Base-by-base conservation (phyloP, 2,888 invertebrate species). In the Tanytarsus gracilentus region DNA sequence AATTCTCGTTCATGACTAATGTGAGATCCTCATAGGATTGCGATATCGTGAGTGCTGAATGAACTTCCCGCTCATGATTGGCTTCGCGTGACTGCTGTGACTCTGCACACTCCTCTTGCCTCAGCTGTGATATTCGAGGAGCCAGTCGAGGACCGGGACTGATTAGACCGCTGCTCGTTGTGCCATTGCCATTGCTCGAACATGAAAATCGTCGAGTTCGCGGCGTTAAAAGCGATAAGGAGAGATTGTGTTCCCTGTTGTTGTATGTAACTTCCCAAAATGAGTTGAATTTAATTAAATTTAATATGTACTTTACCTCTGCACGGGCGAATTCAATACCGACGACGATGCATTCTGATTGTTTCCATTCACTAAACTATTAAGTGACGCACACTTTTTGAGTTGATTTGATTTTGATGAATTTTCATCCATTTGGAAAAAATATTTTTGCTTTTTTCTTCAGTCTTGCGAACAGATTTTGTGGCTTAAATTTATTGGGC, bases 11-110 rank as follows among this genome's bases (percentile, higher is more conserved):
- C 18, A 74, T 80, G 68, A 86, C 84, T 65, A 89, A 72, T 6
- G 87, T 86, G 30, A 95, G 79, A 74, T 94, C 94, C 73, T 95
- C 95, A 82, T 90, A 94, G 5, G 93, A 93, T 72, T 92, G 92
- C 2, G 94, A 94, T 76, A 96, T 93, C 75, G 91, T 91, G 81
- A 94, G 88, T 63, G 92, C 87, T 66, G 86, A 85, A 72, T 93
- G 91, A 58, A 93, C 81, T 73, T 93, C 92, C 58, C 90, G 81
- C 76, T 96, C 96, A 72, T 93, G 94, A 18, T 90, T 91, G 62
- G 88, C 85, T 75, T 96, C 95, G 61, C 94, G 79, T 61, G 82
- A 83, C 68, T 87, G 86, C 68, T 82, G 81, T 16, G 86, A 79
- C 70, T 91, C 92, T 4, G 88, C 85, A 69, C 89, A 89, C 73